These are phyloP conservation scores for Tupiocoris notatus DNA, from an alignment of 2,888 invertebrate species.

Conservation along the genomic window DNA sequence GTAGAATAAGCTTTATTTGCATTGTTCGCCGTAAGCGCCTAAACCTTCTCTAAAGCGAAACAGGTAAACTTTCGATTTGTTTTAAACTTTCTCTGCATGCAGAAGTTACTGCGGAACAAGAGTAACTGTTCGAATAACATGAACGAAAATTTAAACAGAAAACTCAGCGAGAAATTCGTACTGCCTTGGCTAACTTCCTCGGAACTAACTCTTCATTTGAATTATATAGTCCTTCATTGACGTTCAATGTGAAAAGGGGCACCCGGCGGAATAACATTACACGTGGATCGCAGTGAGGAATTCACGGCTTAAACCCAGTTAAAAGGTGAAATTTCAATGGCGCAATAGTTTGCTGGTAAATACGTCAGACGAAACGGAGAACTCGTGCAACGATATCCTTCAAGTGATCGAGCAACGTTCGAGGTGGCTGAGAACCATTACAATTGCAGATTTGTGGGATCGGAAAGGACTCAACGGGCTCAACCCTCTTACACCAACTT, in stretches of 20 bases:
- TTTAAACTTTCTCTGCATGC: too few relatives aligned
- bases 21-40: too few relatives aligned
- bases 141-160: background rate
- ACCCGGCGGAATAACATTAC: slow-evolving; percentile 8
- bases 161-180: background rate
- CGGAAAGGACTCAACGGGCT: background rate
- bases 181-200: too few relatives aligned
- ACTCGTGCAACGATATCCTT: background rate
- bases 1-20: too few relatives aligned
- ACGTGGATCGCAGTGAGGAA: background rate
- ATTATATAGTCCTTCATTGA: background rate
- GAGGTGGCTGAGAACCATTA: slow-evolving; percentile 8
- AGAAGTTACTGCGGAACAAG: too few relatives aligned
- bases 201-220: background rate
- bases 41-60: too few relatives aligned
- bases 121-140: background rate
- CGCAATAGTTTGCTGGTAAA: slow-evolving; percentile 31
- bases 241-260: background rate
- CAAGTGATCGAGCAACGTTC: background rate
- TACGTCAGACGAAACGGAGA: background rate
- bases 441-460: slow-evolving; percentile 22
- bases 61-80: too few relatives aligned
- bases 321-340: slow-evolving; percentile 27
- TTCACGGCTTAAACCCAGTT: slow-evolving; percentile 15
- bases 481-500: background rate